Evolutionary conservation across 1,140 invertebrate species (phyloP).

Genomic region (Neodiprion lecontei): DNA sequence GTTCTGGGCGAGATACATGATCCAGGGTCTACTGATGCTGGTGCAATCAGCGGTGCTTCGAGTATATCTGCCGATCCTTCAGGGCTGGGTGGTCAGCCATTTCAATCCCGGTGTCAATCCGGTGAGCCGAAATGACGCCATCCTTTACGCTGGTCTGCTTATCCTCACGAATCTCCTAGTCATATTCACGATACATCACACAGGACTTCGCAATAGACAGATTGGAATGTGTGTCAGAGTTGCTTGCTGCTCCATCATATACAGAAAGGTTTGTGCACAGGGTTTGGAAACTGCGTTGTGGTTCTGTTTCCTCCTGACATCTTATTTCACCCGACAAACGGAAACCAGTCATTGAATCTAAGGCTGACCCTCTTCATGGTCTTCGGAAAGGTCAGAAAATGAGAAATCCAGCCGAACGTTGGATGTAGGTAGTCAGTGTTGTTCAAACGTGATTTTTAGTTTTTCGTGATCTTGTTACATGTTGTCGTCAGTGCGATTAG

Average conservation of each 20-base stretch:
- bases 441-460: background rate
- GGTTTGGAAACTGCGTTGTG: no score
- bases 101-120: conserved; percentile 50
- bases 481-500: conserved; percentile 10
- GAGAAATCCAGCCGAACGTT: no score
- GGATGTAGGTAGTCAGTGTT: conserved; percentile 35
- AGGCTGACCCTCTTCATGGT: no score
- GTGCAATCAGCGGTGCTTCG: conserved; percentile 45
- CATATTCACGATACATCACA: conserved; percentile 59
- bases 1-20: conserved; percentile 57
- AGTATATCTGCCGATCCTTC: conserved; percentile 59
- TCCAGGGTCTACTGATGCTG: conserved; percentile 52
- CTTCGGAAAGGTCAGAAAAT: no score
- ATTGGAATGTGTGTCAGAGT: conserved; percentile 68
- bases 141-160: conserved; percentile 53
- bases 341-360: no score
- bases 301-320: no score
- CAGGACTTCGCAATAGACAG: conserved; percentile 52
- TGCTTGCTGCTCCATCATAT: conserved; percentile 67
- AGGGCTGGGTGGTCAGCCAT: conserved; percentile 63
- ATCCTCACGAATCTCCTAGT: conserved; percentile 41
- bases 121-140: conserved; percentile 41
- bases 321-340: no score
- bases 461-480: background rate
- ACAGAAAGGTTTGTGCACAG: conserved; percentile 64